Conservation (phyloP, 1,140 invertebrate species). For the Platyscapa corneri region DNA sequence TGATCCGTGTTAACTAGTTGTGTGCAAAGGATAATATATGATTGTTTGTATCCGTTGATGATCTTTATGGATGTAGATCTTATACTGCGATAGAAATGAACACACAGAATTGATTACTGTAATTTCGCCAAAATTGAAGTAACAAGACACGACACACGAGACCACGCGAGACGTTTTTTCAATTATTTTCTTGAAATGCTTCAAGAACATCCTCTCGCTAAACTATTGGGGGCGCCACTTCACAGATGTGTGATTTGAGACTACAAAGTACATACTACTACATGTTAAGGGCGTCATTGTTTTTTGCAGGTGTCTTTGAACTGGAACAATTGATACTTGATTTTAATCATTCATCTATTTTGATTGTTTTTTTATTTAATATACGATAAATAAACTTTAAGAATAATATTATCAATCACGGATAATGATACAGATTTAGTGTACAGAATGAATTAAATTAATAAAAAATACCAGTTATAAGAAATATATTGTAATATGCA, state of each 20-base stretch:
- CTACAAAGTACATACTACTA: background rate
- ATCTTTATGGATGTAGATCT: background rate
- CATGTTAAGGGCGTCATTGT: conserved; percentile 16
- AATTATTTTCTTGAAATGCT: conserved; percentile 16
- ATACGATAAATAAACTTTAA: too few species aligned
- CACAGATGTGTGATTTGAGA: background rate
- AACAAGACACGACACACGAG: background rate
- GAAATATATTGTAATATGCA: too few species aligned
- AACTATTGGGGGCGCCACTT: conserved; percentile 35
- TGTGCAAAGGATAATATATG: background rate
- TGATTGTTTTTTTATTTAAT: too few species aligned
- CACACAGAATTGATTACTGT: background rate
- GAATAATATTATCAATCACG: too few species aligned
- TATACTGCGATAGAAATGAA: background rate
- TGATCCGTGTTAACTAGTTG: background rate
- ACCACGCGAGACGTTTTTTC: conserved; percentile 23
- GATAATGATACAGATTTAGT: too few species aligned
- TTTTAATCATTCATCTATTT: background rate
- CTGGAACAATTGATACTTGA: background rate
- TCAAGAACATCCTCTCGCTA: conserved; percentile 16
- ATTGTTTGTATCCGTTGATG: background rate
- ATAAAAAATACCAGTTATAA: too few species aligned
- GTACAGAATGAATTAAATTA: too few species aligned
- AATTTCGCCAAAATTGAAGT: background rate
- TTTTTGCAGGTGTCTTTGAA: background rate